phyloP scores from a whole-genome alignment of 2,113 vertebrate species.

The Mesitornis unicolor region DNA sequence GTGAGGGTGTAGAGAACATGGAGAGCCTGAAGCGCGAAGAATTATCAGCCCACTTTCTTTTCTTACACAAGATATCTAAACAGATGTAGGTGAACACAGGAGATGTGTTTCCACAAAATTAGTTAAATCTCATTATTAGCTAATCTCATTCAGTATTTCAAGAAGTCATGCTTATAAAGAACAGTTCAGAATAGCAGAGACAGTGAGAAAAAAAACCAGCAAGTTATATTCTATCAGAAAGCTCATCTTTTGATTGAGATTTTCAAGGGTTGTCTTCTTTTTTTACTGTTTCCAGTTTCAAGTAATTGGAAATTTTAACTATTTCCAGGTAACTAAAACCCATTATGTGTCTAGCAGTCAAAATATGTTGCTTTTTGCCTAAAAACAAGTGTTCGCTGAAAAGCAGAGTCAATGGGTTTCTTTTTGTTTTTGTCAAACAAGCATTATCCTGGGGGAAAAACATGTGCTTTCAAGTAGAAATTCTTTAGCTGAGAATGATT shows the following conservation, averaged over 20 bases:
- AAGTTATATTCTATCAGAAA: not conserved
- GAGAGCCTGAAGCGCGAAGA: not conserved
- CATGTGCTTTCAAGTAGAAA: not conserved
- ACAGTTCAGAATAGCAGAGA: not conserved
- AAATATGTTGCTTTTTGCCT: not conserved
- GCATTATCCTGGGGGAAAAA: fast-evolving
- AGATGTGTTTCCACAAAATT: not conserved
- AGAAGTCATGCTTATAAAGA: not conserved
- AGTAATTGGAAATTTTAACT: not conserved
- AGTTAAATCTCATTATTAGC: not conserved
- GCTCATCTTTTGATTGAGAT: not conserved
- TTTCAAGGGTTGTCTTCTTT: not conserved
- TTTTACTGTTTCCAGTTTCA: not conserved
- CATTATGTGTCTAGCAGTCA: not conserved
- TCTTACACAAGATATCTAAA: not conserved
- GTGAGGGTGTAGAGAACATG: not conserved
- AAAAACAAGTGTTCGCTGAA: not conserved
- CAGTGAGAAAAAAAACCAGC: not conserved
- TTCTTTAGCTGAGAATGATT: not conserved
- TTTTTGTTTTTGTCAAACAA: not conserved
- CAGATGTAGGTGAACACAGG: not conserved
- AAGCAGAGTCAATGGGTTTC: not conserved
- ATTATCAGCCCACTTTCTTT: not conserved
- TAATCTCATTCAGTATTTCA: not conserved
- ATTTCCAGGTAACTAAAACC: not conserved